A percentile compares a stretch with the other conserved stretches of the same genome.
Evolutionary conservation across 2,797 vertebrate species (phyloP).

Genomic region (Mormyrops boulengeri): DNA sequence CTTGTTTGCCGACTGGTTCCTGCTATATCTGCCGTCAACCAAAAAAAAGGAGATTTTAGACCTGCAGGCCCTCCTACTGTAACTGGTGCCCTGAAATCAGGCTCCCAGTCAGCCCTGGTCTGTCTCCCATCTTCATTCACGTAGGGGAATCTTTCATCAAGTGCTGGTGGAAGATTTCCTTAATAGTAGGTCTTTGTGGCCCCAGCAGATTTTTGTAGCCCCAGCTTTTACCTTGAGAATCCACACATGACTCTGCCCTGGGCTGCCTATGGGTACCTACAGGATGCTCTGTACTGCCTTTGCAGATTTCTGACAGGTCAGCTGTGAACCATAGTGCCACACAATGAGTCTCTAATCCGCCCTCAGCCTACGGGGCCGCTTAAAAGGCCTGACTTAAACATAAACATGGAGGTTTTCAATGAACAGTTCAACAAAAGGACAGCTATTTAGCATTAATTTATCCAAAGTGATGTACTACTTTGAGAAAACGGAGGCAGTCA

Average conservation of each 20-base stretch:
- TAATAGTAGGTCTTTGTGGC: not conserved
- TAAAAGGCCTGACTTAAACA: not conserved
- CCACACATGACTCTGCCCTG: not conserved
- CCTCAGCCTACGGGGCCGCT: not conserved
- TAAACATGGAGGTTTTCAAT: not conserved
- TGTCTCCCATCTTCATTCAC: not conserved
- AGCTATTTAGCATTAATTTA: not conserved
- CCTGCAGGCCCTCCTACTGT: not conserved
- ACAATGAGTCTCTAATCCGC: not conserved
- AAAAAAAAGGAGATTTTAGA: not conserved
- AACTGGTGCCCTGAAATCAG: not conserved
- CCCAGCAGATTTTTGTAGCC: not conserved
- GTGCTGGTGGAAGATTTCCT: not conserved
- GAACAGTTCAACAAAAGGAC: not conserved
- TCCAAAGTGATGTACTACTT: not conserved
- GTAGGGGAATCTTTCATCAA: not conserved
- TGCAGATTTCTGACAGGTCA: not conserved
- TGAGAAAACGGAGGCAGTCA: not conserved
- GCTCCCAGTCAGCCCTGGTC: not conserved
- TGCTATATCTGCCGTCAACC: not conserved
- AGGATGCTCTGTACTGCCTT: not conserved
- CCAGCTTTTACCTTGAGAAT: not conserved
- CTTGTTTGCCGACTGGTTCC: not conserved
- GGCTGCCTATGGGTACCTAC: not conserved
- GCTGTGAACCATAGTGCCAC: not conserved